A percentile compares a stretch with the other conserved stretches of the same genome.
phyloP scores from a whole-genome alignment of 1,140 invertebrate genomes.

The Zaprionus africanus region DNA sequence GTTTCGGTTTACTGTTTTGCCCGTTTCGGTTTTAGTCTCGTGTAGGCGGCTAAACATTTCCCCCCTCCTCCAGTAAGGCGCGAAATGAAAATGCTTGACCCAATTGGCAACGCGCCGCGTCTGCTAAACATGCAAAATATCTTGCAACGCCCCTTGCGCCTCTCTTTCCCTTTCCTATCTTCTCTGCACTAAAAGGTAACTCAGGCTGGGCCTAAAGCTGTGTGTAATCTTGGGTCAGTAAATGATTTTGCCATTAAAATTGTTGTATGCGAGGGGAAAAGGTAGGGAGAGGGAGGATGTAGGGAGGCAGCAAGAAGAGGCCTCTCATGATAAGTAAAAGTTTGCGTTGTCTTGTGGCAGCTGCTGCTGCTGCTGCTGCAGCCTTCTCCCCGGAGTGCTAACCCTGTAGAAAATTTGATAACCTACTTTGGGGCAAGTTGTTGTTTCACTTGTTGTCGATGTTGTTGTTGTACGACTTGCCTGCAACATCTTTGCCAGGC shows the following conservation, averaged over 20 bases:
- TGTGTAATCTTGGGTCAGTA: conserved; percentile 54
- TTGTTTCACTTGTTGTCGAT: conserved; percentile 4
- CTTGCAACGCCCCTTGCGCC: conserved; percentile 1
- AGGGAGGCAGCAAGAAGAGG: neutral
- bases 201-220: conserved; percentile 24
- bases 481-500: conserved; percentile 35
- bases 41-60: conserved; percentile 38
- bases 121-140: conserved; percentile 67
- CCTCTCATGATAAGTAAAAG: conserved; percentile 53
- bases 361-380: conserved; percentile 13
- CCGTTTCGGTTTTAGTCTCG: neutral
- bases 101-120: conserved; percentile 58
- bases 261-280: neutral
- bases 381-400: conserved; percentile 13
- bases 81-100: conserved; percentile 80
- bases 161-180: neutral
- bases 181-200: neutral
- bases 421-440: conserved; percentile 64
- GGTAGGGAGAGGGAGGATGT: neutral
- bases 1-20: conserved; percentile 1
- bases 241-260: conserved; percentile 62
- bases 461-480: conserved; percentile 32
- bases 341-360: conserved; percentile 58
- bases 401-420: conserved; percentile 73
- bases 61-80: conserved; percentile 49